Base-by-base conservation (phyloP, 2,113 vertebrate species). In the Gnathonemus longibarbis region DNA sequence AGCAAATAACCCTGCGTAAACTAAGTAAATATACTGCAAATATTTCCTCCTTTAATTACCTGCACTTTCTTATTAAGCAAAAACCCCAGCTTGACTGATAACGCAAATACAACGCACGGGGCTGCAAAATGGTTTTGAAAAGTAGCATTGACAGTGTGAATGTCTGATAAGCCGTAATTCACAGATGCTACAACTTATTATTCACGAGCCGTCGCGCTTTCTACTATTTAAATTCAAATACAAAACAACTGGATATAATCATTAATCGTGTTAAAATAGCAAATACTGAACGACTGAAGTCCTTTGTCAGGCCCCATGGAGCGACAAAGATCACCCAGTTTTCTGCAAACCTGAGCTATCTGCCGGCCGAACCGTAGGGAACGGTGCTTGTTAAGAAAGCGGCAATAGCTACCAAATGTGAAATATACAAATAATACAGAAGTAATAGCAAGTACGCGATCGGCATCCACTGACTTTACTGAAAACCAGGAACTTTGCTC, bases 61-160 rank as follows among this genome's bases (percentile, higher is more conserved):
- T 91, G 66, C 74, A 74, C 39, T n/a, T 62, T 15, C 70, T 10
- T 85, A 53, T 31, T 74, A 46, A 87, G 70, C 66, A 46, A 7
- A 66, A 50, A 66, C 13, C 45, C 31, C 83, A n/a, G 58, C 58
- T 31, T 5, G 58, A 35, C 66, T 31, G 84, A 49, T 35, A 49
- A 39, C 21, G 24, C 88, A 89, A 58, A 49, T 42, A 50, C 58
- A 52, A 89, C 3, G 52, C 45, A 11, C 21, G 70, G 42, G 39
- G 80, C 74, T 62, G 50, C 35, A 80, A 87, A 80, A 52, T 80
- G 3, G 19, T 31, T 70, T 52, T 83, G 70, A 87, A 35, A 2
- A 42, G 39, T 27, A 89, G 27, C 90, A 91, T 91, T 48, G 52
- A 58, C 24, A 5, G n/a, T n/a, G n/a, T n/a, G n/a, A n/a, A 13